A percentile compares a stretch with the other conserved stretches of the same genome.
Conservation (phyloP, 2,888 invertebrate species). For the Cephalotes varians region DNA sequence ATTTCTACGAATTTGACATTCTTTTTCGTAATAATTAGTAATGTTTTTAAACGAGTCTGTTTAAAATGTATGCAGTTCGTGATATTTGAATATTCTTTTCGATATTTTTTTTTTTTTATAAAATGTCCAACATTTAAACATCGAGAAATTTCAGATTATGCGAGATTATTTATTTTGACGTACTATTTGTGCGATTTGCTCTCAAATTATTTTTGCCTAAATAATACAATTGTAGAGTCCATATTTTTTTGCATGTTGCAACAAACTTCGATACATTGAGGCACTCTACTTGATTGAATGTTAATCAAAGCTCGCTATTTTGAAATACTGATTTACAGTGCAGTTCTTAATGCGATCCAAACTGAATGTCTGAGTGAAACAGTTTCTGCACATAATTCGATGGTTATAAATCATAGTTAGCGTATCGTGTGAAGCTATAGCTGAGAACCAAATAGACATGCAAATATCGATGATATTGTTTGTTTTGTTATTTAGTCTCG, state of each 20-base stretch:
- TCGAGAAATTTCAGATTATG: background rate
- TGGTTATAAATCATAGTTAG: conserved; percentile 49
- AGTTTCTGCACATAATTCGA: conserved; percentile 27
- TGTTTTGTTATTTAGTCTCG: conserved; percentile 40
- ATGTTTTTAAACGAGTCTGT: background rate
- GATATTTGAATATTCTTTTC: background rate
- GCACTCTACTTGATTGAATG: conserved; percentile 45
- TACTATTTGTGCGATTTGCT: background rate
- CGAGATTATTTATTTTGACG: background rate
- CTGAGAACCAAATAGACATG: conserved; percentile 32
- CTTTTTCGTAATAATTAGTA: background rate
- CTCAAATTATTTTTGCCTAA: background rate
- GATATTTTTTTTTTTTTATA: background rate
- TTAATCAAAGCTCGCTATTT: conserved; percentile 26
- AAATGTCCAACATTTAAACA: background rate
- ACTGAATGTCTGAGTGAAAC: conserved; percentile 31
- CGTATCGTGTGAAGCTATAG: conserved; percentile 33
- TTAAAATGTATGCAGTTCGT: background rate
- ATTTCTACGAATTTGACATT: background rate
- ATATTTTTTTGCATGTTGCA: background rate
- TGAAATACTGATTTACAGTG: conserved; percentile 38
- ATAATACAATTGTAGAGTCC: background rate
- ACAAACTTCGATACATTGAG: background rate
- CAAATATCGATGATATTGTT: conserved; percentile 43
- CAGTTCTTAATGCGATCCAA: conserved; percentile 43